These are phyloP conservation scores for Saccopteryx bilineata DNA, from an alignment of 2,113 vertebrate genomes.

Conservation along the genomic window DNA sequence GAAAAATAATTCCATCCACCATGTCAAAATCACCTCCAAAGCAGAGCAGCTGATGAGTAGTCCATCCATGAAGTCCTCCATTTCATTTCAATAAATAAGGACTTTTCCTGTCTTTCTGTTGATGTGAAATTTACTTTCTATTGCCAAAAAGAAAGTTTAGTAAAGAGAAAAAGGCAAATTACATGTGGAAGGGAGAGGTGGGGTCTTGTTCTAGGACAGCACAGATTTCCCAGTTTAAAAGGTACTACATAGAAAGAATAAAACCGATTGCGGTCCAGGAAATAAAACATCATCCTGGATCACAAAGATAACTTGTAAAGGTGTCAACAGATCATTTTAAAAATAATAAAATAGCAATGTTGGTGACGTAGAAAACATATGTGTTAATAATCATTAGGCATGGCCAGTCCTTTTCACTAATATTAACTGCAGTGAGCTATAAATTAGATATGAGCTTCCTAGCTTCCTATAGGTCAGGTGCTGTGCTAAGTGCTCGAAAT, in stretches of 20 bases:
- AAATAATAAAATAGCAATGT: not conserved
- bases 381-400: not conserved
- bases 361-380: not conserved
- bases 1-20: not conserved
- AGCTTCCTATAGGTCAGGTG: not conserved
- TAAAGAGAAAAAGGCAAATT: not conserved
- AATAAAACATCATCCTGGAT: not conserved
- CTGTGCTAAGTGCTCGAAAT: not conserved
- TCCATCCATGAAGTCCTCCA: not conserved
- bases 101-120: not conserved
- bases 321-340: not conserved
- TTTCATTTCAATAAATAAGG: not conserved
- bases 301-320: not conserved
- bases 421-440: not conserved
- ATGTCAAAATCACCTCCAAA: not conserved
- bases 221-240: not conserved
- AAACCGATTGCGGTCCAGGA: not conserved
- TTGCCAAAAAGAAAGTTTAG: not conserved
- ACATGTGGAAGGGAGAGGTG: not conserved
- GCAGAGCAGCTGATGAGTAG: not conserved
- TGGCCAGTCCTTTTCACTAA: not conserved
- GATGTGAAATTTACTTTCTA: slow-evolving; percentile 14
- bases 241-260: not conserved
- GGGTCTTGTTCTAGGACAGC: not conserved
- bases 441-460: not conserved